phyloP scores from a whole-genome alignment of 2,888 invertebrate genomes.

The Patella ulyssiponensis region DNA sequence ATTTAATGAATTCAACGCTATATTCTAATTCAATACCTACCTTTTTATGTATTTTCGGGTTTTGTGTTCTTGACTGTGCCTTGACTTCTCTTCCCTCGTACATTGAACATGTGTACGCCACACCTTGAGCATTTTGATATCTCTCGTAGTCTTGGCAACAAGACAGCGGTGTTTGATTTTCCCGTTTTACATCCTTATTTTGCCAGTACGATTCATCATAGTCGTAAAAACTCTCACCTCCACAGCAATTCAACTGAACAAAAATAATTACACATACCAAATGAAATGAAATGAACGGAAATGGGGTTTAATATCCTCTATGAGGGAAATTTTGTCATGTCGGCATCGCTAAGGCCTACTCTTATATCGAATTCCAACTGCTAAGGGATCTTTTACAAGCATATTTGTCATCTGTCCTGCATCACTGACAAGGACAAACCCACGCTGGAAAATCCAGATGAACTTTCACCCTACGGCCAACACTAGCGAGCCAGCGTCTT shows the following conservation, averaged over 20 bases:
- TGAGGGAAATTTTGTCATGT: no score
- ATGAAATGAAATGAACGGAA: no score
- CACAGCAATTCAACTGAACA: slow-evolving; percentile 61
- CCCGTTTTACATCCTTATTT: neutral
- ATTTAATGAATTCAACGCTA: no score
- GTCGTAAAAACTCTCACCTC: slow-evolving; percentile 52
- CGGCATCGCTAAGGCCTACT: no score
- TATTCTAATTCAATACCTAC: slow-evolving; percentile 25
- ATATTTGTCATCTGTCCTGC: no score
- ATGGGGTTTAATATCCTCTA: no score
- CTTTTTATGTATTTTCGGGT: slow-evolving; percentile 33
- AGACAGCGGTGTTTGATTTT: slow-evolving; percentile 49
- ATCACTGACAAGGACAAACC: no score
- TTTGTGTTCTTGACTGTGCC: slow-evolving; percentile 21
- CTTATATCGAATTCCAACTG: no score
- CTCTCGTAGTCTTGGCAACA: slow-evolving; percentile 58
- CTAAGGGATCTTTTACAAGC: no score
- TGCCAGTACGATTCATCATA: slow-evolving; percentile 55
- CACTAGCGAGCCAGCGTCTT: no score
- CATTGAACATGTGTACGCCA: slow-evolving; percentile 42
- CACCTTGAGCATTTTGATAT: slow-evolving; percentile 42
- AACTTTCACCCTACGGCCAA: no score
- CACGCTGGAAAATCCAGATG: no score
- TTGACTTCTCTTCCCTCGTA: slow-evolving; percentile 28
- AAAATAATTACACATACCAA: slow-evolving; percentile 13